Evolutionary conservation across 2,797 vertebrate genomes (phyloP), one percentile per base, ranked within the genome.

Genomic region (Dromococcyx pavoninus): DNA sequence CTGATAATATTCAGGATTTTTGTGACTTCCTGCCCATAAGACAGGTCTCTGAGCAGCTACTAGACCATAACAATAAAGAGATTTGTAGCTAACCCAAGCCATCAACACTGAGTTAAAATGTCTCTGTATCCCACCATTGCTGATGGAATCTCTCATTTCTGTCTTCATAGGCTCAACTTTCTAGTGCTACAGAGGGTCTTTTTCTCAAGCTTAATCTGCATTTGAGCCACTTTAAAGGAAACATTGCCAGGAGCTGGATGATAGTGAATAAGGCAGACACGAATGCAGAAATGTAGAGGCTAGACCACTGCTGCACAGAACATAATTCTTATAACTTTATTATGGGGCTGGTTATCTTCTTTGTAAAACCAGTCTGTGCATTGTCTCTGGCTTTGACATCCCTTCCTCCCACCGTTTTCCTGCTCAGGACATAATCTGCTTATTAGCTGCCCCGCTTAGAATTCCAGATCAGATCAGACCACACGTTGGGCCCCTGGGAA

Each of bases 381-480:
- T 76, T 92, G 32, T 78, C 64, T 84, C 56, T 46, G 25, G 28
- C 69, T 90, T 89, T 81, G 17, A 61, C 24, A 62, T 21, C 51
- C 65, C 24, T 77, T 76, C 78, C 24, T 80, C 57, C 75, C 64
- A 76, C 84, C 18, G 1, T 37, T 90, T 88, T 37, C 57, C 50
- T 86, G 65, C 66, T 84, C 19, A 53, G 57, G 46, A 67, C 53
- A 64, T 96, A 97, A 96, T 96, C 96, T 77, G 18, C 86, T 97
- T 93, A 94, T 65, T 73, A 84, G 89, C 53, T 61, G 86, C 41
- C 53, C 70, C 93, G 67, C 81, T 97, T 93, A 70, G 88, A 91
- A 97, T 97, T 97, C 94, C 97, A 86, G 61, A 37, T 82, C 0
- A 1, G 96, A 94, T 96, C 82, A 95, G 82, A 82, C 67, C 71